These are phyloP conservation scores for Anastrepha ludens DNA, from an alignment of 1,140 invertebrate species.

Conservation along the genomic window DNA sequence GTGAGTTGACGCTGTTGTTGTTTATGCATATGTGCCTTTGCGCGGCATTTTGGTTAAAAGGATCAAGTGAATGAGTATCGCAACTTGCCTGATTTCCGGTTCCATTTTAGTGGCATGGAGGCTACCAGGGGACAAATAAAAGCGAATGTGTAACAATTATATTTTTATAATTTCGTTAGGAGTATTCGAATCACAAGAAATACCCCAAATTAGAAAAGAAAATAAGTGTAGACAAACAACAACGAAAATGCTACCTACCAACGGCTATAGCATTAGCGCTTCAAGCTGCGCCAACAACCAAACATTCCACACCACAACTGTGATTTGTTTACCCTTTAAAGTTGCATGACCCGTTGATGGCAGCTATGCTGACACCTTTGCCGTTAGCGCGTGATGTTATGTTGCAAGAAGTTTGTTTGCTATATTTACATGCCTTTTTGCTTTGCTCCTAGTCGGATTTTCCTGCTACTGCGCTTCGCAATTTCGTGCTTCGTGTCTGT, in stretches of 20 bases:
- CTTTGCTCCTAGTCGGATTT: neutral
- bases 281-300: neutral
- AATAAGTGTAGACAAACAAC: neutral
- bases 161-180: neutral
- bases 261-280: neutral
- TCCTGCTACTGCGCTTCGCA: neutral
- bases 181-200: neutral
- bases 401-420: neutral
- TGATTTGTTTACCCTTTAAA: constrained; percentile 53
- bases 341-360: constrained; percentile 47
- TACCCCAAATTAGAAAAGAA: neutral
- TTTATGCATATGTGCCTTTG: neutral
- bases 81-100: constrained; percentile 10
- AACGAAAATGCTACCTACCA: neutral
- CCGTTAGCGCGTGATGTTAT: neutral
- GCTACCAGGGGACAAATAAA: neutral
- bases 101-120: neutral
- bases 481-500: neutral
- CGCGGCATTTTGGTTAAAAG: neutral
- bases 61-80: constrained; percentile 32
- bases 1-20: neutral
- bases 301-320: constrained; percentile 2
- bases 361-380: neutral
- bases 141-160: neutral
- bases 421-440: neutral